Base-by-base conservation (phyloP, 2,797 vertebrate species). In the Pseudochirops cupreus region DNA sequence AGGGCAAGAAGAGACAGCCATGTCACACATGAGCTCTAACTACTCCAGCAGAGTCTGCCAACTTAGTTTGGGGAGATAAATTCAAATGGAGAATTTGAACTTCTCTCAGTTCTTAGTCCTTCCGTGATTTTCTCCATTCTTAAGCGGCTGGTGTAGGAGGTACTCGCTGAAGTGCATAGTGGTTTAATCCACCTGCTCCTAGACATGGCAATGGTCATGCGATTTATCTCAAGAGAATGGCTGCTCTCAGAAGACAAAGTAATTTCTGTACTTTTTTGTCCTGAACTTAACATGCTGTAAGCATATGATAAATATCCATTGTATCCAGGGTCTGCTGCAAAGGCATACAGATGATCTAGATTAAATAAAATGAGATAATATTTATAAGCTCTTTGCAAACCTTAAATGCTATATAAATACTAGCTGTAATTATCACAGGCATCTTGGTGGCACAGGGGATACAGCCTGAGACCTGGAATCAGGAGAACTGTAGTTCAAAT, bases 271-370 rank as follows among this genome's bases (percentile, higher is more conserved):
- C 93, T 67, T 90, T 96, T 97, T 29, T 91, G 91, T 94, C 57
- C 62, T 91, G 94, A 55, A 95, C 94, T 95, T 82, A 92, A 53
- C 53, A 53, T 90, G 91, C 95, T 94, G 13, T 18, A 96, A 55
- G 67, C 87, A 92, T 95, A 96, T 94, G 94, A 92, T 90, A 95
- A 93, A 91, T 62, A 96, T 52, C 54, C 95, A 94, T 58, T 95
- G 93, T 90, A 92, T 62, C 92, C 95, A 91, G 74, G 50, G 67
- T 89, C 0, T 24, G 89, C 58, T 93, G 91, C 87, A 96, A 96
- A 96, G 52, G 94, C 59, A 96, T 54, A 95, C 94, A 92, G 91
- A 74, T 82, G 96, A 96, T 92, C 12, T 94, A 87, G 94, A 50
- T 92, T 96, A 97, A 74, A 95, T 21, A 24, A 82, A 39, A 82